These are phyloP conservation scores for Sciurus niger DNA, from an alignment of 2,113 vertebrate species.

Conservation along the genomic window DNA sequence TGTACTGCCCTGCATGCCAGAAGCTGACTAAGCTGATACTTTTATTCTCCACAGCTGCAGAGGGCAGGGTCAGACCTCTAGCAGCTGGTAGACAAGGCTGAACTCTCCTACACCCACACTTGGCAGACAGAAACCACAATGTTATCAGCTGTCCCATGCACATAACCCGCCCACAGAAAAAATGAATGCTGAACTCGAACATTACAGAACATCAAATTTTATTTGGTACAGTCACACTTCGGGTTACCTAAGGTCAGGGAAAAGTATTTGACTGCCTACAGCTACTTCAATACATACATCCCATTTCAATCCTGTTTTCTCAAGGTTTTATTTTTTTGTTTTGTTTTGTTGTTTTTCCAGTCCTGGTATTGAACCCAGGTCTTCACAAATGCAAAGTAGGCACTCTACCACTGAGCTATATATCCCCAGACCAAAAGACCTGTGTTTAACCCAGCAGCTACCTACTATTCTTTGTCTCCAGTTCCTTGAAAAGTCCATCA, in stretches of 20 bases:
- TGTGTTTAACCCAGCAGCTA: conserved; percentile 33
- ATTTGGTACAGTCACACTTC: conserved; percentile 4
- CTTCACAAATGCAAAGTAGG: not conserved
- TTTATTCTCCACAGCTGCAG: conserved; percentile 75
- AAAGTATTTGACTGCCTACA: conserved; percentile 9
- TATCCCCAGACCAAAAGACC: not conserved
- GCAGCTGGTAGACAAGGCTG: conserved; percentile 67
- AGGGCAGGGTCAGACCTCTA: conserved; percentile 57
- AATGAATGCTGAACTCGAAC: not conserved
- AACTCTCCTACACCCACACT: conserved; percentile 47
- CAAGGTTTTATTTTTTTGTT: not conserved
- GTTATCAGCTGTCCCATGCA: conserved; percentile 13
- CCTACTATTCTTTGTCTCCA: not conserved
- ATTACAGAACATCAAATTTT: conserved; percentile 35
- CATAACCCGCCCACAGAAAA: conserved; percentile 46
- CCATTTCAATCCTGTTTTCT: not conserved
- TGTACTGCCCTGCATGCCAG: conserved; percentile 43
- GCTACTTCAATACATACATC: conserved; percentile 22
- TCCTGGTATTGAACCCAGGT: not conserved
- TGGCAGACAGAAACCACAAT: conserved; percentile 10
- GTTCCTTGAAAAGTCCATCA: conserved; percentile 18
- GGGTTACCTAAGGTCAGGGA: conserved; percentile 11
- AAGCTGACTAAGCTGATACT: conserved; percentile 68
- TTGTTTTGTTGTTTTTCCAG: not conserved
- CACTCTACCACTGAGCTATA: not conserved